These are phyloP conservation scores for human DNA, from an alignment of 2,113 vertebrate species.

Conservation along the genomic window GRCh38 chr16:27495001-27495500, in stretches of 20 bases:
- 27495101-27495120: not conserved
- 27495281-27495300: constrained; percentile 63
- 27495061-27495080: not conserved
- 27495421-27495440: constrained; percentile 91
- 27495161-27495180: fast-evolving
- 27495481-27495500: constrained; percentile 91
- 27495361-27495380: constrained; percentile 26
- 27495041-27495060: not conserved
- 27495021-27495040: not conserved
- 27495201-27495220: constrained; percentile 77
- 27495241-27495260: constrained; percentile 52
- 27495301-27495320: not conserved
- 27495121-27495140: not conserved
- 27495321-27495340: constrained; percentile 29
- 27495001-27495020: not conserved
- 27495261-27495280: not conserved
- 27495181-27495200: not conserved
- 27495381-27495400: constrained; percentile 72
- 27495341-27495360: constrained; percentile 53
- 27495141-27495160: fast-evolving
- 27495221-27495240: constrained; percentile 76
- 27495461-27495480: constrained; percentile 92
- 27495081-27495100: not conserved
- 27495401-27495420: constrained; percentile 94
- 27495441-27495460: constrained; percentile 97